phyloP scores from a whole-genome alignment of 2,888 invertebrate genomes.

The Ochropleura leucogaster region DNA sequence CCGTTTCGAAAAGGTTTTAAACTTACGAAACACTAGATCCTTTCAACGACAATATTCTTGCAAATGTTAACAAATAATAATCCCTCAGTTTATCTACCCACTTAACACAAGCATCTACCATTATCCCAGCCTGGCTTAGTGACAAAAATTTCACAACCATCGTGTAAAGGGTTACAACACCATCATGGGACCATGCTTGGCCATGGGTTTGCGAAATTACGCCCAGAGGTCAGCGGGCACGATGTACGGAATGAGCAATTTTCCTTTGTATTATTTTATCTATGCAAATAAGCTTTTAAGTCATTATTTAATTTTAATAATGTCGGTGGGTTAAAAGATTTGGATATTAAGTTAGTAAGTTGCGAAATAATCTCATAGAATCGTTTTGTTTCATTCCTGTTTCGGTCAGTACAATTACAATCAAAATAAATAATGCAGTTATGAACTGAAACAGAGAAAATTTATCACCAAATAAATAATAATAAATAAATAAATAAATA shows the following conservation, averaged over 20 bases:
- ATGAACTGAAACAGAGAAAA: not conserved
- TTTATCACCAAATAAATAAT: not conserved
- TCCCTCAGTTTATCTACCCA: conserved; percentile 40
- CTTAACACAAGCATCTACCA: conserved; percentile 36
- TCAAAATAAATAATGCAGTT: not conserved
- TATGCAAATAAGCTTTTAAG: conserved; percentile 70
- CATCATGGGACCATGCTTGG: conserved; percentile 75
- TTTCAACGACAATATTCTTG: conserved; percentile 23
- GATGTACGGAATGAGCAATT: conserved; percentile 74
- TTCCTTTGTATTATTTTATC: conserved; percentile 76
- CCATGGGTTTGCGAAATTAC: conserved; percentile 78
- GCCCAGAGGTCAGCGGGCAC: conserved; percentile 73
- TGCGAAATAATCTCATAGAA: not conserved
- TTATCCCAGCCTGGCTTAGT: conserved; percentile 67
- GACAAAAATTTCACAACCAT: conserved; percentile 76
- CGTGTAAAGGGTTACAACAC: conserved; percentile 74
- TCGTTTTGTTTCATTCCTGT: not conserved
- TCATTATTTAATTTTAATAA: conserved; percentile 45
- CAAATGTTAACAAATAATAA: conserved; percentile 44
- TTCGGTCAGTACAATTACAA: too few relatives aligned
- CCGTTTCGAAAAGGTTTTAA: not conserved
- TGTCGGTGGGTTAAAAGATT: conserved; percentile 26
- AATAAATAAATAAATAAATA: too few relatives aligned
- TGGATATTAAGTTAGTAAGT: not conserved
- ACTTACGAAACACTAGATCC: conserved; percentile 14